A percentile compares a stretch with the other conserved stretches of the same genome.
These are phyloP conservation scores for Gorsachius magnificus DNA, from an alignment of 2,797 vertebrate genomes.

Conservation along the genomic window DNA sequence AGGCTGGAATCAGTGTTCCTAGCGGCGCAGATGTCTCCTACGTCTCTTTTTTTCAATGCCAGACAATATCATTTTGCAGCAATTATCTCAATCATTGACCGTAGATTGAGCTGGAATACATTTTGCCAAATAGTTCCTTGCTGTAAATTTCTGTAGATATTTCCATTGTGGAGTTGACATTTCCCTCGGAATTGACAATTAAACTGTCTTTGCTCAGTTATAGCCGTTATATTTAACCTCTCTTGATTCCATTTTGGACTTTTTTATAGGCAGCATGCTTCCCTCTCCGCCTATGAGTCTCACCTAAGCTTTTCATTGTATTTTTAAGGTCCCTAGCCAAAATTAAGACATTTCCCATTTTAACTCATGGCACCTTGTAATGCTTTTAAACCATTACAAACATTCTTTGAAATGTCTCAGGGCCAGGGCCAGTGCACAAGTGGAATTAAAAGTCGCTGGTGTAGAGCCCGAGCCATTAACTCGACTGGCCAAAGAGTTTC, in stretches of 20 bases:
- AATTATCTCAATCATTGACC: background rate
- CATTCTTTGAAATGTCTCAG: constrained; percentile 25
- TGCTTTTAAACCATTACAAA: constrained; percentile 18
- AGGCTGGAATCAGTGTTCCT: background rate
- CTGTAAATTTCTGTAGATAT: constrained; percentile 13
- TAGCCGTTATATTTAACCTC: background rate
- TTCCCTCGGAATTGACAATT: constrained; percentile 22
- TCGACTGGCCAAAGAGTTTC: background rate
- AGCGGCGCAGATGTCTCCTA: background rate
- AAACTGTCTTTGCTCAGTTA: background rate
- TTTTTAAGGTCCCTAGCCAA: constrained; percentile 48
- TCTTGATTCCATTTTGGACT: constrained; percentile 15
- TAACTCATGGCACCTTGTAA: constrained; percentile 10
- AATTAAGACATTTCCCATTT: constrained; percentile 40
- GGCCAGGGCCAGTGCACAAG: background rate
- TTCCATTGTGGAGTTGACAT: constrained; percentile 3
- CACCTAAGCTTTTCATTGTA: constrained; percentile 1
- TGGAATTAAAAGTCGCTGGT: background rate
- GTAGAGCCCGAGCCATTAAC: background rate
- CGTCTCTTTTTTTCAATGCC: background rate
- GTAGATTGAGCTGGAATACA: background rate
- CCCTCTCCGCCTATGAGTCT: background rate
- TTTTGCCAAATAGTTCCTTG: background rate
- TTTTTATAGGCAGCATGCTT: background rate
- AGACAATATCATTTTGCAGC: constrained; percentile 3